Percentiles rank a stretch among this genome's conserved stretches.
phyloP scores from a whole-genome alignment of 2,888 invertebrate genomes.

The Drosophila meridionalis region DNA sequence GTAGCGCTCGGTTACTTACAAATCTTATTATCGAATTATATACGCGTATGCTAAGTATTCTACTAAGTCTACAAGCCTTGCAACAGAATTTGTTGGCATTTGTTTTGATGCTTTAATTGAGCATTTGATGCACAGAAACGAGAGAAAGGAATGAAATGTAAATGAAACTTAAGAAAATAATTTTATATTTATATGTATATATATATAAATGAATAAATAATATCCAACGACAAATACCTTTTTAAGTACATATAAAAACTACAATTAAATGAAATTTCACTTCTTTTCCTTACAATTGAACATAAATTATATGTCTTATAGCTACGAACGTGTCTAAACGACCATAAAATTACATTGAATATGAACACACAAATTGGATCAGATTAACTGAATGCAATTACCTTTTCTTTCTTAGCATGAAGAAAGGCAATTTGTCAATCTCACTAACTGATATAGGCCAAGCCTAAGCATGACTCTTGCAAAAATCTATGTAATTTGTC shows the following conservation, averaged over 20 bases:
- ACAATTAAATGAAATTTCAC: background rate
- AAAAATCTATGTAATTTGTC: constrained; percentile 4
- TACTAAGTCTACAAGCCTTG: background rate
- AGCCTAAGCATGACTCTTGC: background rate
- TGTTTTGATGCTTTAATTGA: background rate
- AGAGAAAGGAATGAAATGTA: no score
- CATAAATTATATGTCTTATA: background rate
- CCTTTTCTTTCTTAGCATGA: background rate
- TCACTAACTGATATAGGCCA: background rate
- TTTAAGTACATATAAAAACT: no score
- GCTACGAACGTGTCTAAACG: background rate
- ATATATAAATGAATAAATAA: no score
- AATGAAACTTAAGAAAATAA: no score
- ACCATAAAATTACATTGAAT: background rate
- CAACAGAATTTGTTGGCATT: background rate
- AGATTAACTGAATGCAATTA: background rate
- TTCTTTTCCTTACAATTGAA: background rate
- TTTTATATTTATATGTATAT: no score
- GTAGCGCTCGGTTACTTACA: background rate
- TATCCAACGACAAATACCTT: no score
- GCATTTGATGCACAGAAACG: background rate
- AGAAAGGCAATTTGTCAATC: constrained; percentile 1
- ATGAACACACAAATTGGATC: background rate
- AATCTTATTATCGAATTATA: background rate
- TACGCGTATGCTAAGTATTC: background rate